phyloP scores from a whole-genome alignment of 2,113 vertebrate species.

The Sander vitreus region DNA sequence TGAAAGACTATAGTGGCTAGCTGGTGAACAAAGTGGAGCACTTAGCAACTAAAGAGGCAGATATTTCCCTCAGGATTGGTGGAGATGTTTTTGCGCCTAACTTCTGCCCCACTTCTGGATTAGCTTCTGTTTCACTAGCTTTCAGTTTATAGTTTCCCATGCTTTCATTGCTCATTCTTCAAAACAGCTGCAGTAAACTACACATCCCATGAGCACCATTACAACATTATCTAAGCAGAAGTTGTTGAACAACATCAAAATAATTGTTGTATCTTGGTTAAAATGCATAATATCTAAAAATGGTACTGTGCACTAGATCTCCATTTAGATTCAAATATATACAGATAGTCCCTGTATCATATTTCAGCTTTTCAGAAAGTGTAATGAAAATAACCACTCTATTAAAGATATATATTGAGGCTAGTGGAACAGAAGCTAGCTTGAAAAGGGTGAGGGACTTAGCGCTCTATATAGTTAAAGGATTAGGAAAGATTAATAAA shows the following conservation, averaged over 20 bases:
- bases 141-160: not conserved
- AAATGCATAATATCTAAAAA: not conserved
- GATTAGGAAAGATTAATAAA: slow-evolving; percentile 47
- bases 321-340: not conserved
- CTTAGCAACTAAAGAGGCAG: not conserved
- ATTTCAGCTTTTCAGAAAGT: not conserved
- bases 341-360: not conserved
- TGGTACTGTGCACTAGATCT: slow-evolving; percentile 7
- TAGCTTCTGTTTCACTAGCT: not conserved
- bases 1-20: not conserved
- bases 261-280: not conserved
- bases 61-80: not conserved
- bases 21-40: not conserved
- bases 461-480: slow-evolving; percentile 12
- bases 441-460: slow-evolving; percentile 27
- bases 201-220: not conserved
- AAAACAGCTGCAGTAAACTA: not conserved
- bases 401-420: slow-evolving; percentile 12
- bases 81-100: not conserved
- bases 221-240: not conserved
- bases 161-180: not conserved
- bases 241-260: not conserved
- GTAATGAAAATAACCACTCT: slow-evolving; percentile 18
- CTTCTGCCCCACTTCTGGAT: not conserved
- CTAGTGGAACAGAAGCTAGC: slow-evolving; percentile 23